Conservation (phyloP, 1,140 invertebrate species). For the Luehdorfia chinensis region DNA sequence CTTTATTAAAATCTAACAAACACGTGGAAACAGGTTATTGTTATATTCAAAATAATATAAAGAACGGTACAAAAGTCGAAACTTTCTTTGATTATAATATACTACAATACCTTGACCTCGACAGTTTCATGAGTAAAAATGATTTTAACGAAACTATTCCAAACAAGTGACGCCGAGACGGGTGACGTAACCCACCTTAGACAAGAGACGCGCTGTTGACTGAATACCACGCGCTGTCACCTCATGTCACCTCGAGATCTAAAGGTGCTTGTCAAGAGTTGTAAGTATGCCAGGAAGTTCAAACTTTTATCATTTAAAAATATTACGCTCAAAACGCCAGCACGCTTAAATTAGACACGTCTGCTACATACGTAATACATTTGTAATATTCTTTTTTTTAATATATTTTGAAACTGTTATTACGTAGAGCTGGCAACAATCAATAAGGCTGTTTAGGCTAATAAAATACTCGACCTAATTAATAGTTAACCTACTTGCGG, state of each 20-base stretch:
- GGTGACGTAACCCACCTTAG: slow-evolving; percentile 15
- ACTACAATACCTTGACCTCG: slow-evolving; percentile 49
- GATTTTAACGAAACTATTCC: slow-evolving; percentile 43
- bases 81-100: slow-evolving; percentile 6
- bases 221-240: slow-evolving; percentile 11
- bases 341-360: slow-evolving; percentile 7
- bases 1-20: too few relatives aligned
- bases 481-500: slow-evolving; percentile 17
- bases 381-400: slow-evolving; percentile 1
- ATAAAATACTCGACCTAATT: slow-evolving; percentile 18
- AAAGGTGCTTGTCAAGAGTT: slow-evolving; percentile 13
- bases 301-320: slow-evolving; percentile 6
- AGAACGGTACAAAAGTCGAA: too few relatives aligned
- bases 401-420: slow-evolving; percentile 13
- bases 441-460: slow-evolving; percentile 14
- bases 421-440: slow-evolving; percentile 13
- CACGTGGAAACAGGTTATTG: too few relatives aligned
- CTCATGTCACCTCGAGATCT: slow-evolving; percentile 13
- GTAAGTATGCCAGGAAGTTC: slow-evolving; percentile 15
- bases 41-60: too few relatives aligned
- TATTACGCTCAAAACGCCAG: slow-evolving; percentile 6
- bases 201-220: slow-evolving; percentile 3
- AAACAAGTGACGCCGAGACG: slow-evolving; percentile 34
- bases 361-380: background rate
- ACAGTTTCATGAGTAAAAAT: slow-evolving; percentile 31